Base-by-base conservation (phyloP, 2,888 invertebrate species). In the Margaritifera margaritifera region DNA sequence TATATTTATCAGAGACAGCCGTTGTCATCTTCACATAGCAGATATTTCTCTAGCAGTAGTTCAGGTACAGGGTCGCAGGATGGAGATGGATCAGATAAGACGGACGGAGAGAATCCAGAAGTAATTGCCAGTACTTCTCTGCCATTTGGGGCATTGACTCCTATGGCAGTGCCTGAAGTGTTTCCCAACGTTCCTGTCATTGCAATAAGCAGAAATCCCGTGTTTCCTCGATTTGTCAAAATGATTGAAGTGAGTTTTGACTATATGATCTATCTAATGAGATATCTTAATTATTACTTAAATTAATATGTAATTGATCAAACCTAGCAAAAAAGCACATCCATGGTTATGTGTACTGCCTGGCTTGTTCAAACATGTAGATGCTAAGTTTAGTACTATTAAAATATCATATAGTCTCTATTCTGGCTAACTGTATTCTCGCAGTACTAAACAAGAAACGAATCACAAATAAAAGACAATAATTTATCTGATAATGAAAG, bases 141-240 rank as follows among this genome's bases (percentile, higher is more conserved):
- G 4, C 78, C 81, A 6, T 72, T 78, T 52, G 74, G 74, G 57
- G 84, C 85, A 15, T 95, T 97, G 62, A 96, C 96, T 0, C 95
- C 97, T 0, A 95, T 97, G 61, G 95, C 95, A 22, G 95, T 99
- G 50, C 99, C 99, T 0, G 98, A 98, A 89, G 94, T 95, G 18
- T 98, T 97, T 95, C 99, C 99, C 0, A 94, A 95, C 88, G 94
- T 99, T 25, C 99, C 99, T 4, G 94, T 99, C 15, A 94, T 99
- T 80, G 97, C 98, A 0, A 95, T 99, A 77, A 94, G 93, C 85
- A 93, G 97, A 80, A 96, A 98, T 91, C 98, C 99, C 6, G 95
- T 99, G 1, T 99, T 99, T 91, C 99, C 99, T 25, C 93, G 96
- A 81, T 99, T 99, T 90, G 97, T 99, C 81, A 99, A 99, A 91